Conservation (phyloP, 2,113 vertebrate genomes). For the Myiozetetes cayanensis region DNA sequence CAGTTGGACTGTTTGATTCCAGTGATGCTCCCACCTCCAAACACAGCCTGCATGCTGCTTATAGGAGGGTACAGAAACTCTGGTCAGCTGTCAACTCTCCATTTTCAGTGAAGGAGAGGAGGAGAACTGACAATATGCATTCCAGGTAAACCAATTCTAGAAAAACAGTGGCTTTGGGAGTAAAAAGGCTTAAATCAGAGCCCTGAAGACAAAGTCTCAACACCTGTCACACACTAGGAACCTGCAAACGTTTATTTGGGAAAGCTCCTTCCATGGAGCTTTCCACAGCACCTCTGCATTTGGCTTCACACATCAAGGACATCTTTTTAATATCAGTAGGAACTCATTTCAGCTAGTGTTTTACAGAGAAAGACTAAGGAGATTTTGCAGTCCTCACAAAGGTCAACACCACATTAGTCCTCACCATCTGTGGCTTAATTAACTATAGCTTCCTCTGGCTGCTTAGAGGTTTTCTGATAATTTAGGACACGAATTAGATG, state of each 20-base stretch:
- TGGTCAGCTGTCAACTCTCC: neutral
- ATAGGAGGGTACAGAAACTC: neutral
- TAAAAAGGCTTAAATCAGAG: neutral
- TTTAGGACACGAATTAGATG: constrained; percentile 59
- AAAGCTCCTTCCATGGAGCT: neutral
- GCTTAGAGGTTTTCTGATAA: constrained; percentile 61
- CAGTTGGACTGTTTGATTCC: neutral
- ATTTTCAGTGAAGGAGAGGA: neutral
- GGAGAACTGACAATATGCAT: neutral
- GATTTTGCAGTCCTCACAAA: constrained; percentile 57
- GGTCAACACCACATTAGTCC: constrained; percentile 66
- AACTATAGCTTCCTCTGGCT: constrained; percentile 63
- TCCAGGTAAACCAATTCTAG: neutral
- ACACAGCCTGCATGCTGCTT: neutral
- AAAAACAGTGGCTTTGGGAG: neutral
- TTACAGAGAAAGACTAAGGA: constrained; percentile 58
- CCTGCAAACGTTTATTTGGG: neutral
- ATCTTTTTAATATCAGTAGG: neutral
- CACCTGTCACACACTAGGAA: neutral
- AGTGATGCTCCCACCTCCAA: neutral
- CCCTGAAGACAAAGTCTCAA: neutral
- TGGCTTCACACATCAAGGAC: neutral
- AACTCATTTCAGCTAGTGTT: constrained; percentile 55
- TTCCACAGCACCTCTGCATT: neutral
- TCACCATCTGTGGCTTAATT: constrained; percentile 70